These are phyloP conservation scores for Actinostola sp. DNA, from an alignment of 92 coral and sea anemone species.

Conservation along the genomic window DNA sequence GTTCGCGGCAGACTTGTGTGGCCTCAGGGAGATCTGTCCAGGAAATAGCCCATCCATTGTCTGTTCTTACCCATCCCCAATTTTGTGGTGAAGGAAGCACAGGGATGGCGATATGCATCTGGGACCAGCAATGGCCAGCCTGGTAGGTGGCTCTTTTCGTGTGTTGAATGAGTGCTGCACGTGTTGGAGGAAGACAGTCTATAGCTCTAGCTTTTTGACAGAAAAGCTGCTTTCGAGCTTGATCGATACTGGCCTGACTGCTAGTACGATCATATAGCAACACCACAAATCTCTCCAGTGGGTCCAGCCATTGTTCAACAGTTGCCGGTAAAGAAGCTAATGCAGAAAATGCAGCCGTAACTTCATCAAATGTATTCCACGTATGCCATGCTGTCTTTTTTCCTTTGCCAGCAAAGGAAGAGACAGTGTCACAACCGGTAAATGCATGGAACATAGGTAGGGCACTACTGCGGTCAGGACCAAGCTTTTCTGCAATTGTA, in stretches of 20 bases:
- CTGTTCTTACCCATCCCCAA: conserved; percentile 46
- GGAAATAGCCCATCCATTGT: neutral
- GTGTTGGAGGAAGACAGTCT: conserved; percentile 48
- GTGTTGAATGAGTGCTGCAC: conserved; percentile 54
- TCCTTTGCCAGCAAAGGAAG: conserved; percentile 43
- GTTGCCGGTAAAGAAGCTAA: conserved; percentile 34
- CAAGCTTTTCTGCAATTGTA: conserved; percentile 8
- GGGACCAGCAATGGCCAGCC: conserved; percentile 57
- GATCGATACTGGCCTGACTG: conserved; percentile 30
- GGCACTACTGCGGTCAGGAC: conserved; percentile 14
- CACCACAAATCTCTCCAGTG: conserved; percentile 41
- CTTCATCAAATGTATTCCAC: conserved; percentile 35
- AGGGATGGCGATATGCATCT: conserved; percentile 37
- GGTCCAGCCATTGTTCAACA: neutral
- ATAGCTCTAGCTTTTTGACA: conserved; percentile 49
- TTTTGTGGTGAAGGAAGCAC: conserved; percentile 54
- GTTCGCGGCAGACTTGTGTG: neutral
- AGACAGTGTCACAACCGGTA: conserved; percentile 49
- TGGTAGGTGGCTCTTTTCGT: conserved; percentile 44
- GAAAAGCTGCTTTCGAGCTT: conserved; percentile 54
- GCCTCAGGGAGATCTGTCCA: neutral
- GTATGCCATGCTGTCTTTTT: conserved; percentile 62
- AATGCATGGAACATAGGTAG: conserved; percentile 49
- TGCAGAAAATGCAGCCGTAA: conserved; percentile 14
- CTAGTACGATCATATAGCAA: conserved; percentile 54